Conservation (phyloP, 2,113 vertebrate genomes). For the Brachionichthys hirsutus region DNA sequence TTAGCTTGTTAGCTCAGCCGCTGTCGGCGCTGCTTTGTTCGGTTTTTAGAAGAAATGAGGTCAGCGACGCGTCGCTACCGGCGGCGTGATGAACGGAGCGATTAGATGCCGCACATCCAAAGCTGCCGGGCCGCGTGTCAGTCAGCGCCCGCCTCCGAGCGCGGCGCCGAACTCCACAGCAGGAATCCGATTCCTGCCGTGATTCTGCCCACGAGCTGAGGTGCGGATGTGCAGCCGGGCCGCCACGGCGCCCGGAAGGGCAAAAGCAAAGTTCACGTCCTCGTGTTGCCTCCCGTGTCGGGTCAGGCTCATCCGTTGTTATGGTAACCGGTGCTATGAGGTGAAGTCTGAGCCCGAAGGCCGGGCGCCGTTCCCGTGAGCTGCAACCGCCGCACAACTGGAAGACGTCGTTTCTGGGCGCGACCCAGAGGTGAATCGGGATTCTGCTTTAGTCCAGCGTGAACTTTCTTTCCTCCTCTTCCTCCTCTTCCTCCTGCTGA, state of each 20-base stretch:
- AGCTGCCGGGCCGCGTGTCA: conserved; percentile 34
- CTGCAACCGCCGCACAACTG: conserved; percentile 58
- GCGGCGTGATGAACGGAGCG: conserved; percentile 45
- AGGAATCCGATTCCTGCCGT: conserved; percentile 31
- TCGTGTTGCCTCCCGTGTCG: conserved; percentile 40
- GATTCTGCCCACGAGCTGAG: no score
- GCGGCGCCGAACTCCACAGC: neutral
- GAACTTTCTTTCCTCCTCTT: conserved; percentile 25
- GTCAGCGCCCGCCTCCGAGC: conserved; percentile 31
- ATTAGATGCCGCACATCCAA: conserved; percentile 44
- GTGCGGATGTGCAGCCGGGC: conserved; percentile 27
- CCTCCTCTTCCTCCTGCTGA: conserved; percentile 62
- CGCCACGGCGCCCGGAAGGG: conserved; percentile 52
- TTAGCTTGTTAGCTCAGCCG: conserved; percentile 70
- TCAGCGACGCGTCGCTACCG: conserved; percentile 41
- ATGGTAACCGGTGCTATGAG: conserved; percentile 65
- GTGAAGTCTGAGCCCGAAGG: conserved; percentile 53
- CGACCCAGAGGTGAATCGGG: conserved; percentile 33
- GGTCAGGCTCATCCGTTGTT: conserved; percentile 69
- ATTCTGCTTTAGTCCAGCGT: conserved; percentile 31
- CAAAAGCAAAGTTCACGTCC: conserved; percentile 66
- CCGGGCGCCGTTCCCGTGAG: conserved; percentile 49
- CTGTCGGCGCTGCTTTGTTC: conserved; percentile 47
- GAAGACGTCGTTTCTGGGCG: conserved; percentile 61
- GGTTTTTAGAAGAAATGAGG: conserved; percentile 48